Percentiles rank a stretch among this genome's conserved stretches.
phyloP scores from a whole-genome alignment of 2,113 vertebrate genomes.

The Aphelocoma coerulescens region DNA sequence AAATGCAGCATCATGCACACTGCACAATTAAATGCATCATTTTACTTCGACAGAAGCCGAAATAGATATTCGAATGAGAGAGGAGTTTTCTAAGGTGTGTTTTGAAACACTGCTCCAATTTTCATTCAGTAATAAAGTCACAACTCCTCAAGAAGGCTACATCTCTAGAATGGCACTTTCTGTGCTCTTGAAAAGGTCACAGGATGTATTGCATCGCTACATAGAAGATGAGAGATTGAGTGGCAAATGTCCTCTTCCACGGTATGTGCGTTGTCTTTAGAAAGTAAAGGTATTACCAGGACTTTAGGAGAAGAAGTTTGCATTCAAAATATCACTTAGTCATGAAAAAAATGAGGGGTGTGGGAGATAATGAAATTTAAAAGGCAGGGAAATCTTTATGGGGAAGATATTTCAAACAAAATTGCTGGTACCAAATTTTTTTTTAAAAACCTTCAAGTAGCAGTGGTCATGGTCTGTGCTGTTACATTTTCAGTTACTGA shows the following conservation, averaged over 20 bases:
- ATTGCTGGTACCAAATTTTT: not conserved
- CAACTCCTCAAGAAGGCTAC: slow-evolving; percentile 96
- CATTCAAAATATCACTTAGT: not conserved
- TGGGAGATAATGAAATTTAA: not conserved
- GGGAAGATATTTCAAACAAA: not conserved
- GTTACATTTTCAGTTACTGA: not conserved
- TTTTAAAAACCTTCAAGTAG: not conserved
- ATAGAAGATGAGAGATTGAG: slow-evolving; percentile 95
- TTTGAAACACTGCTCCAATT: slow-evolving; percentile 98
- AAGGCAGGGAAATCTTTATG: not conserved
- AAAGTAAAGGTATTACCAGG: not conserved
- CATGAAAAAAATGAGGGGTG: not conserved
- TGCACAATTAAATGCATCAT: slow-evolving; percentile 10
- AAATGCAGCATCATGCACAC: not conserved
- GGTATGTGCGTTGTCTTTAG: slow-evolving; percentile 65
- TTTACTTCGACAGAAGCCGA: slow-evolving; percentile 87
- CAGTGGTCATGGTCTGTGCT: not conserved
- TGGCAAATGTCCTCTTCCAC: slow-evolving; percentile 95
- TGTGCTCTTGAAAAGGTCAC: slow-evolving; percentile 92
- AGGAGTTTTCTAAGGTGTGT: slow-evolving; percentile 98
- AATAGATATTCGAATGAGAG: slow-evolving; percentile 95
- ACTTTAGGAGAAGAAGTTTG: not conserved
- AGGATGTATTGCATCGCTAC: slow-evolving; percentile 91
- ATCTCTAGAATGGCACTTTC: slow-evolving; percentile 98
- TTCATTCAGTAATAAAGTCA: slow-evolving; percentile 97